Base-by-base conservation (phyloP, 2,888 invertebrate genomes). In the Exocentrus adspersus region DNA sequence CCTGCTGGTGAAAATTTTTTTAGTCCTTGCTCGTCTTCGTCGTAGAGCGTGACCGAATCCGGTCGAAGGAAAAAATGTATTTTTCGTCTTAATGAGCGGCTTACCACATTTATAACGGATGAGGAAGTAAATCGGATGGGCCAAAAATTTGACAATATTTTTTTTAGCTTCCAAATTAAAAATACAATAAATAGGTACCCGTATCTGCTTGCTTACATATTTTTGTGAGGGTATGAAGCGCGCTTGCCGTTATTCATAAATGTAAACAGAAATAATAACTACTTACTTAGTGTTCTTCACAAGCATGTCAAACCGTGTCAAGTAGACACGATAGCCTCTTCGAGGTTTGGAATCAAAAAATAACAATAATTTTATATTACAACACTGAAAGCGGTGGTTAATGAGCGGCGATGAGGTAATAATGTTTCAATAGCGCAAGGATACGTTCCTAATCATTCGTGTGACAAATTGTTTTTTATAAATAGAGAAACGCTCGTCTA, bases 371-470 rank as follows among this genome's bases (percentile, higher is more conserved):
- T 37, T 37, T 2, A n/a, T 37, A 37, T 37, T 10, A 2, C 37
- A n/a, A n/a, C 37, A 37, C 14, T 37, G 14, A n/a, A 37, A 14
- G 37, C 24, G 7, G 7, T 24, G 24, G 37, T 37, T 37, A 37
- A 37, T 37, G 37, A n/a, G 10, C n/a, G 14, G 37, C 14, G 14
- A 37, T 37, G 37, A n/a, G 14, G n/a, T 37, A 37, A 37, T 37
- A 37, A 37, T 37, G 12, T 14, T 12, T 12, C 37, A 37, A 5
- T 37, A 12, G 37, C 37, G 37, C 37, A 37, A 37, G 37, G 37
- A 37, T 37, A 37, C 14, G 37, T 37, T 37, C 37, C 37, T 37
- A 37, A 37, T 37, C 37, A 37, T 37, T 37, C 37, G 37, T 37
- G 37, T 37, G 37, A 37, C 37, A 37, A 37, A 37, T 12, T 12